These are phyloP conservation scores for Eubasilissa splendida DNA, from an alignment of 2,888 invertebrate genomes.

Conservation along the genomic window DNA sequence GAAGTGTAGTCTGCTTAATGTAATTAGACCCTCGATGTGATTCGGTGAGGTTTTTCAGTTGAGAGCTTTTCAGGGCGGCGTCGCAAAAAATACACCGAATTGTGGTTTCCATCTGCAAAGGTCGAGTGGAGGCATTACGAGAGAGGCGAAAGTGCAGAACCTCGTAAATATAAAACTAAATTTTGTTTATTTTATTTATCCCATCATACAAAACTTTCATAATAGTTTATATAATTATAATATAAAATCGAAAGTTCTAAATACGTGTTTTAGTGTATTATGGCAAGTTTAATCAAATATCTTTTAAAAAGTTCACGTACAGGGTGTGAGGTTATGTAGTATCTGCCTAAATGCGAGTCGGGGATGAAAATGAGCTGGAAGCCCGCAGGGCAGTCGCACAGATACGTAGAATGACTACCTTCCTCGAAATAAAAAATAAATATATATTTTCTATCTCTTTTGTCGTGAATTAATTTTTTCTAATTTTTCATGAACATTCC, in stretches of 20 bases:
- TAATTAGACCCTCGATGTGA: conserved; percentile 56
- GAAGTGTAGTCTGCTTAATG: conserved; percentile 47
- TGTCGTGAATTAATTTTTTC: no score
- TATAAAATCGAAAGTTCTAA: no score
- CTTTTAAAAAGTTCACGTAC: no score
- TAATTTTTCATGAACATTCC: no score
- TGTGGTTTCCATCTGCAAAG: conserved; percentile 46
- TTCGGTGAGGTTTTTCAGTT: conserved; percentile 56
- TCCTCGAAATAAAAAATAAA: conserved; percentile 6
- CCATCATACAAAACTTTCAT: no score
- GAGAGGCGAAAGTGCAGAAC: conserved; percentile 1
- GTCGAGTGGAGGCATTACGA: conserved; percentile 14
- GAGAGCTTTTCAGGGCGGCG: conserved; percentile 51
- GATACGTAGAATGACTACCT: not conserved
- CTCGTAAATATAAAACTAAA: not conserved
- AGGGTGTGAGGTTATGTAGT: no score
- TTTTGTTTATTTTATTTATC: no score
- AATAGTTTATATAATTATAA: no score
- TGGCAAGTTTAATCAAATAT: no score
- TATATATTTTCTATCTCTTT: no score
- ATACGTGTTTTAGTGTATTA: no score
- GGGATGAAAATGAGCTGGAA: conserved; percentile 5
- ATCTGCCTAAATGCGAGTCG: no score
- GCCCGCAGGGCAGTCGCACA: conserved; percentile 8
- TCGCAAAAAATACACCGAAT: conserved; percentile 56